These are phyloP conservation scores for Ceyx erithaca DNA, from an alignment of 2,797 vertebrate species.

Conservation along the genomic window DNA sequence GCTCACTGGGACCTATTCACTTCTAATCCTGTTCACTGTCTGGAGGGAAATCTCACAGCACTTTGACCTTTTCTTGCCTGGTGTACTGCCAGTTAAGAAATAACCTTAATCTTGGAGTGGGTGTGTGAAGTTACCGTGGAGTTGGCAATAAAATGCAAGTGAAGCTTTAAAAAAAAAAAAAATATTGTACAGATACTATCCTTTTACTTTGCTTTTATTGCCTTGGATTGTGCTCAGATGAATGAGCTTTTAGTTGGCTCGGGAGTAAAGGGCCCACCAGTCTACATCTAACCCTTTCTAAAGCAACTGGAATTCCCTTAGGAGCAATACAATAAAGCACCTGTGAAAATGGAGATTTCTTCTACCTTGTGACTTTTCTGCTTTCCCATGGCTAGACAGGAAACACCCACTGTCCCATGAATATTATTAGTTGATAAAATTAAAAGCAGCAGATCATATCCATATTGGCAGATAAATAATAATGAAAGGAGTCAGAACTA, in stretches of 20 bases:
- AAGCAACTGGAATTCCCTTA: conserved; percentile 32
- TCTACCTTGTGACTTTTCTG: conserved; percentile 45
- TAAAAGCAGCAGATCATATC: not conserved
- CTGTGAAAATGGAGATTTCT: conserved; percentile 38
- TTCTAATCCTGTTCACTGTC: conserved; percentile 13
- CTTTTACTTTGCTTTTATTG: conserved; percentile 51
- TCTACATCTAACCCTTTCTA: conserved; percentile 34
- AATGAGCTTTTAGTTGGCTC: conserved; percentile 38
- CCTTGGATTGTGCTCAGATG: conserved; percentile 20
- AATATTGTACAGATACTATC: not conserved
- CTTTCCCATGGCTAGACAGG: not conserved
- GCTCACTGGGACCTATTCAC: not conserved
- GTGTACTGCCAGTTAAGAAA: not conserved
- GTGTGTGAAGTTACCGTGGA: not conserved
- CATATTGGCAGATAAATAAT: conserved; percentile 20
- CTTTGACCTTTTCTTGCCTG: conserved; percentile 28
- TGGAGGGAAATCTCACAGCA: conserved; percentile 33
- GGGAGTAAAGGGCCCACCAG: not conserved
- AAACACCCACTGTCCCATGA: not conserved
- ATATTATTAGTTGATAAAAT: conserved; percentile 40
- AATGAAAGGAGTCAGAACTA: not conserved
- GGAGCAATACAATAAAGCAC: conserved; percentile 24
- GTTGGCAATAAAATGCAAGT: not conserved
- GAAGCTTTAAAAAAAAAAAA: not conserved
- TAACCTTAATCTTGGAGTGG: not conserved